Percentiles rank a stretch among this genome's conserved stretches.
phyloP scores from a whole-genome alignment of 2,113 vertebrate genomes.

The Heliornis fulica region DNA sequence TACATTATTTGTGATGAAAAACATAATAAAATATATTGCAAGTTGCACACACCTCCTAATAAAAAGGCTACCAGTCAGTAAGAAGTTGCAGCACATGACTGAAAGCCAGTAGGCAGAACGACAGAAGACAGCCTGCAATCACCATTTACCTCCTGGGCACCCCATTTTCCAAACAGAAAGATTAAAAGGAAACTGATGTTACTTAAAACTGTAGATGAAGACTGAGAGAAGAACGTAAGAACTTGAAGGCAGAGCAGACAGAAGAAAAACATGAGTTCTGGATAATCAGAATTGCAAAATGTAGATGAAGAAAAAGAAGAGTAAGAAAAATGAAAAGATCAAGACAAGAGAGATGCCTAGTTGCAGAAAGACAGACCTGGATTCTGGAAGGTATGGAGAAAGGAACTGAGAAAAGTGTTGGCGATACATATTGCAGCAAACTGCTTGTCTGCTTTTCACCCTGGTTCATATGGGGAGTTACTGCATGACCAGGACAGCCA shows the following conservation, averaged over 20 bases:
- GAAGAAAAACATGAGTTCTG: not conserved
- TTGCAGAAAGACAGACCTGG: not conserved
- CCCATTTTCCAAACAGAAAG: not conserved
- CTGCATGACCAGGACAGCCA: not conserved
- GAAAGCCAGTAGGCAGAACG: not conserved
- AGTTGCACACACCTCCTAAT: not conserved
- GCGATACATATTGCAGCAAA: not conserved
- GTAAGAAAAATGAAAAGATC: not conserved
- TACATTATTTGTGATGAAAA: not conserved
- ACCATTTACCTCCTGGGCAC: not conserved
- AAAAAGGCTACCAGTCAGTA: not conserved
- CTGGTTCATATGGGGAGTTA: not conserved
- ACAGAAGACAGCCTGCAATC: not conserved
- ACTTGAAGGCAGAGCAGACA: not conserved
- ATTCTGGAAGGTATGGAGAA: not conserved
- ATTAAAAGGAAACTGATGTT: not conserved
- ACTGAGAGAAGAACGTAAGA: not conserved
- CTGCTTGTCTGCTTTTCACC: rapidly evolving
- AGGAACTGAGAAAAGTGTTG: not conserved
- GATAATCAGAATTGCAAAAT: not conserved
- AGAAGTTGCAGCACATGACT: not conserved
- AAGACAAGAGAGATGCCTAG: not conserved
- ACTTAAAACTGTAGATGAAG: not conserved
- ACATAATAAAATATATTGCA: not conserved
- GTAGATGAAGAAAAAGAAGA: not conserved